Conservation (phyloP, 2,113 vertebrate species). For the Cettia cetti region DNA sequence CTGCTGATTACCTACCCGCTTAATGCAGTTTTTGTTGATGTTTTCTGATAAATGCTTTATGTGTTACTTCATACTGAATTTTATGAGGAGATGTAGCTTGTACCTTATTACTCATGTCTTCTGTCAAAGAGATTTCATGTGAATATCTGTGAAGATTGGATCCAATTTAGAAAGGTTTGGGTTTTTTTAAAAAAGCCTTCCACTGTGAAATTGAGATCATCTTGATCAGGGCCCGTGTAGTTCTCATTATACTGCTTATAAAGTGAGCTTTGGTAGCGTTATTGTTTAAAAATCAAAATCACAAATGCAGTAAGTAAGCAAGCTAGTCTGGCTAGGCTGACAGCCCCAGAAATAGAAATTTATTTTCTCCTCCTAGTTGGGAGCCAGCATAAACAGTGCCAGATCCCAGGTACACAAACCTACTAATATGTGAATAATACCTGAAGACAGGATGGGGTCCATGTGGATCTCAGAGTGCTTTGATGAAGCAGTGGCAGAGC, state of each 20-base stretch:
- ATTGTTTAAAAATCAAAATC: neutral
- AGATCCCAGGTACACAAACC: neutral
- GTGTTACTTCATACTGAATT: neutral
- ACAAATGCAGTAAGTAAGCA: neutral
- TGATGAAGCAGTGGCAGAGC: neutral
- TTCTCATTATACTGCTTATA: neutral
- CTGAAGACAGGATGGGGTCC: neutral
- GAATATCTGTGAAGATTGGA: neutral
- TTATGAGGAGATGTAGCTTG: neutral
- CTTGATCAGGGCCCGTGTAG: neutral
- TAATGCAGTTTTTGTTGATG: neutral
- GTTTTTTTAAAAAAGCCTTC: no score
- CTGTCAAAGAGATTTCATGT: neutral
- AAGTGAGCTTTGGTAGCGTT: neutral
- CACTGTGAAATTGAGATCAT: constrained; percentile 25
- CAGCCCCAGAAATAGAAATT: neutral
- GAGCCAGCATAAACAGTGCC: neutral
- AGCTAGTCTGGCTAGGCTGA: neutral
- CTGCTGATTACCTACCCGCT: neutral
- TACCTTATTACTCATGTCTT: constrained; percentile 28
- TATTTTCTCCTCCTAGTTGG: neutral
- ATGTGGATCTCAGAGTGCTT: rapidly evolving
- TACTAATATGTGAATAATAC: neutral
- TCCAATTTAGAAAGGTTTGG: neutral
- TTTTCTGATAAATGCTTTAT: neutral